Evolutionary conservation across 2,113 vertebrate species (phyloP), one percentile per base, ranked within the genome.

Genomic region (Datnioides undecimradiatus): DNA sequence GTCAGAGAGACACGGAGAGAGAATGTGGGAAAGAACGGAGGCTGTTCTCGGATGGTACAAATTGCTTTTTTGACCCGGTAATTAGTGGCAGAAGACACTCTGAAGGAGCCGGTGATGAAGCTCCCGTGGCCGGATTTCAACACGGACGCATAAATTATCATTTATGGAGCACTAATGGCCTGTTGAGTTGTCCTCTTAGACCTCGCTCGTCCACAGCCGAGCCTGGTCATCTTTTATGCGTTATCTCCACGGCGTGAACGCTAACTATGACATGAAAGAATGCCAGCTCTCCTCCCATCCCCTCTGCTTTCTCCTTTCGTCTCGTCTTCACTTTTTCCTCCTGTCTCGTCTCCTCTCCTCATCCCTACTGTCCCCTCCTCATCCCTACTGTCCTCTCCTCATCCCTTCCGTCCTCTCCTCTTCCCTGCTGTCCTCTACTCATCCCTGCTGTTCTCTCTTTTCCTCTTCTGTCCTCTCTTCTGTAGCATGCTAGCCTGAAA

Each of bases 41-140:
- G 90, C 84, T 90, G 90, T 87, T 93, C 91, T 88, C 91, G 87
- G 86, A 92, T 91, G 87, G 88, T 92, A 94, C 93, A 95, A 95
- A 95, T 95, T 93, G 94, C 91, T 95, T 95, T 94, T 95, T 94
- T 95, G 94, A 95, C 94, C 95, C 90, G 48, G 88, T 94, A 95
- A 95, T 95, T 95, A 94, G 90, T 86, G 85, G 83, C 79, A 91
- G 87, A 94, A 92, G 93, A 93, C 84, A 84, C 85, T 89, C 80
- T 80, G 87, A 92, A 93, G 88, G 89, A 92, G 79, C 86, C 72
- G 46, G 84, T 93, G 90, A 92, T 93, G 92, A 92, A 92, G 91
- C 91, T 87, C 86, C 83, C 17, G 49, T 91, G 91, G 92, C 87
- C 87, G 62, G 80, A 86, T 92, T 94, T 95, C 90, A 93, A 91